Base-by-base conservation (phyloP, 2,113 vertebrate genomes). In the Petrocephalus microphthalmus region DNA sequence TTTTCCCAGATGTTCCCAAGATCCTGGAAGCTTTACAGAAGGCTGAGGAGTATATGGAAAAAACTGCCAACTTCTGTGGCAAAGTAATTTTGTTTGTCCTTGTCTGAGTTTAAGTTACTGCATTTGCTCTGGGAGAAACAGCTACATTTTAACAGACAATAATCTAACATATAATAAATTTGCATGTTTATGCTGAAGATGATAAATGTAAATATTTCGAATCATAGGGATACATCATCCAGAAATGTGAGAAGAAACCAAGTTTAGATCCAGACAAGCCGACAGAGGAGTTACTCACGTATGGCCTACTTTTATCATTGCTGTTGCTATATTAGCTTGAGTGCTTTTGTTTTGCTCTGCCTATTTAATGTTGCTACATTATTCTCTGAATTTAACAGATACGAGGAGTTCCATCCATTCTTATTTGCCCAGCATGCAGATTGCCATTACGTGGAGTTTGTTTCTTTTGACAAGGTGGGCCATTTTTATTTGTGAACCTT, bases 361-460 rank as follows among this genome's bases (percentile, higher is more conserved):
- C 74, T 7, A 15, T 82, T 82, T 11, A n/a, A 17, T 17, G n/a
- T 52, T 71, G 19, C 19, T 15, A 7, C 53, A 7, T 37, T 82
- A 5, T 64, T 85, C 20, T 82, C 45, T 56, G 1, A 67, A 74
- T 37, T 84, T 93, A 54, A 88, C 94, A 99, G 98, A 92, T 99
- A 99, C 91, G 98, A 99, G 89, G 98, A 99, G 91, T 99, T 99
- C 94, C 98, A 99, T 92, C 98, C 98, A 90, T 99, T 99, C 93
- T 96, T 98, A 90, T 99, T 99, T 94, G 95, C 95, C 86, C 98
- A 99, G 92, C 95, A 99, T 94, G 92, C 92, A 91, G 95, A 96
- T 88, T 96, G 94, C 91, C 95, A 95, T 0, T 94, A 95, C 93
- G 92, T 98, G 94, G 98, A 99, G 93, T 98, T 99, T 95, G 97